Evolutionary conservation across 2,888 invertebrate genomes (phyloP), one percentile per base, ranked within the genome.

Genomic region (Calameuta filiformis): DNA sequence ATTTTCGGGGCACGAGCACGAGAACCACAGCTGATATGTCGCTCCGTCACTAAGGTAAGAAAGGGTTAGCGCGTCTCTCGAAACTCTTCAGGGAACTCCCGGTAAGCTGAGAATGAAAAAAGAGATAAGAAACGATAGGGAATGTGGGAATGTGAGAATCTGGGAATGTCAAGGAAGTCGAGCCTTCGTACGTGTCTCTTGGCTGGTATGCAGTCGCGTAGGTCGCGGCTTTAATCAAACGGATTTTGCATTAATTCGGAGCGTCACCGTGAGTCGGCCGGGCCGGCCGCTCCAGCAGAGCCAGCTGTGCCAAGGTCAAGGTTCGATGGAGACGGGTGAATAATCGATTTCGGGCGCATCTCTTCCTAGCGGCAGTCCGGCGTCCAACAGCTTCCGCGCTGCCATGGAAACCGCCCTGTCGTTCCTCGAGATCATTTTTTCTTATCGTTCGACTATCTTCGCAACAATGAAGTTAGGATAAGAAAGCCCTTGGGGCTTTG

Each of bases 261-360:
- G 31, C 68, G 75, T 30, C 75, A 75, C 68, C 68, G 40, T 73
- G 73, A 35, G 75, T 73, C 33, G 15, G 75, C n/a, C 11, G 78
- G 76, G 77, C 76, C 15, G 33, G 75, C 11, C 3, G 78, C 78
- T 76, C 77, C 71, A 78, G 71, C 40, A 71, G 77, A 78, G 76
- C 85, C 89, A 89, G 89, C 89, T 89, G 89, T 85, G 79, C 81
- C 83, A 90, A 89, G 90, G 90, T 90, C 90, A 90, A 87, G 90
- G 89, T 88, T 87, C 83, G 76, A 76, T 69, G 71, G 68, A 31
- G 81, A 82, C 81, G 81, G 83, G 80, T 30, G 73, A 30, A 34
- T 6, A 73, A 73, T 73, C 73, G 73, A 73, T 73, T n/a, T 34
- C 15, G 15, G 12, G 40, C 40, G 4, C 11, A 12, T 33, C 73